These are phyloP conservation scores for Chesias legatella DNA, from an alignment of 2,888 invertebrate genomes.

Conservation along the genomic window DNA sequence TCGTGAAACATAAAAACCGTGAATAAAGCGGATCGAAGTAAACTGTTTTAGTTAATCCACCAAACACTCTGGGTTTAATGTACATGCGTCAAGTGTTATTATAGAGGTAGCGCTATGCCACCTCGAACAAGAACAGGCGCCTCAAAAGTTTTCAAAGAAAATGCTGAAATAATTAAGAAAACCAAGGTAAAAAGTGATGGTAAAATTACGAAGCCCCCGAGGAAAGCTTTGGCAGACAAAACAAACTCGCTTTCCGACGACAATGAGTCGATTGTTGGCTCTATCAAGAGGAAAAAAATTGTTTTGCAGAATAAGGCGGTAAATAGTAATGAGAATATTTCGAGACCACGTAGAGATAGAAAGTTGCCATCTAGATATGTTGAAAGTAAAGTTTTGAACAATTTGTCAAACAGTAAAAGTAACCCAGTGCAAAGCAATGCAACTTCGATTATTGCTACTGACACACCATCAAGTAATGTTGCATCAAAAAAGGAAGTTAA, in stretches of 20 bases:
- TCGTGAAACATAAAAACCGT: no score
- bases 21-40: no score
- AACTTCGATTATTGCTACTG: constrained; percentile 3
- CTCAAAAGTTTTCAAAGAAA: constrained; percentile 57
- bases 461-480: constrained; percentile 5
- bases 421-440: constrained; percentile 9
- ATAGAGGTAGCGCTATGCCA: constrained; percentile 52
- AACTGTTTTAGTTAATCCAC: no score
- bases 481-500: constrained; percentile 15
- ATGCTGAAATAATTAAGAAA: constrained; percentile 33
- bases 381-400: constrained; percentile 41
- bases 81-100: no score
- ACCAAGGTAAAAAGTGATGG: constrained; percentile 36
- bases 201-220: constrained; percentile 37
- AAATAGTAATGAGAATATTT: constrained; percentile 19
- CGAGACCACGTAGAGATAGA: constrained; percentile 48
- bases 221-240: constrained; percentile 63
- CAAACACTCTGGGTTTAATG: no score
- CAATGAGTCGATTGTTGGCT: constrained; percentile 39
- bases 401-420: constrained; percentile 39
- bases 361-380: constrained; percentile 51
- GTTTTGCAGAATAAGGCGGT: constrained; percentile 14
- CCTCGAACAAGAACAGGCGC: constrained; percentile 53
- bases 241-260: constrained; percentile 70
- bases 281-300: constrained; percentile 26